These are phyloP conservation scores for Halcyon smyrnensis DNA, from an alignment of 2,797 vertebrate species.

Conservation along the genomic window DNA sequence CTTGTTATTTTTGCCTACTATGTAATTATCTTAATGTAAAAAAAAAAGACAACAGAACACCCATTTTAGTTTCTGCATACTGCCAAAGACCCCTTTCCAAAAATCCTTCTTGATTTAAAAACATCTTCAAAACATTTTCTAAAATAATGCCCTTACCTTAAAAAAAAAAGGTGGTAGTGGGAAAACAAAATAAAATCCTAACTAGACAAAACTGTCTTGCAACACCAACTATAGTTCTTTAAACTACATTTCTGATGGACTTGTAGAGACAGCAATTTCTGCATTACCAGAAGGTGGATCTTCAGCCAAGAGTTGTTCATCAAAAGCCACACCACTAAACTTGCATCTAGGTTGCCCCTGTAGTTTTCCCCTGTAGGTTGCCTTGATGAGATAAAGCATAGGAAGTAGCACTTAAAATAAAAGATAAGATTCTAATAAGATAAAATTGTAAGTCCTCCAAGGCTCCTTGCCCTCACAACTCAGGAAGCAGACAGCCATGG, in stretches of 20 bases:
- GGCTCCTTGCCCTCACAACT: not conserved
- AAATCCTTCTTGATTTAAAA: not conserved
- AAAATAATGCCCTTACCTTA: not conserved
- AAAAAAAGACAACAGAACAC: not conserved
- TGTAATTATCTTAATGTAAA: not conserved
- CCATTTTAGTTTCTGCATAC: not conserved
- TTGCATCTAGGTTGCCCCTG: not conserved
- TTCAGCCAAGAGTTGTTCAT: not conserved
- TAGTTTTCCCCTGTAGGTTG: not conserved
- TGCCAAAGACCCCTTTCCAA: not conserved
- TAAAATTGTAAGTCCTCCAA: not conserved
- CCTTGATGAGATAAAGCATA: not conserved
- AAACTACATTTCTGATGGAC: not conserved
- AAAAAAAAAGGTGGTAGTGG: not conserved
- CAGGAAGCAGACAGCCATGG: not conserved
- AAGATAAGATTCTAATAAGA: not conserved
- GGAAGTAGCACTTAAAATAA: not conserved
- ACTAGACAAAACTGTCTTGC: not conserved
- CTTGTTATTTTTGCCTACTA: not conserved
- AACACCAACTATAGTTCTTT: not conserved
- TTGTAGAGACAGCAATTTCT: not conserved
- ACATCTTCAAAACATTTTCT: not conserved
- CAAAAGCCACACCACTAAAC: not conserved
- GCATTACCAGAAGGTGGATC: not conserved
- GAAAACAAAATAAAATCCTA: not conserved